These are phyloP conservation scores for Microctenopoma steveboyesi DNA, from an alignment of 2,797 vertebrate species.

Conservation along the genomic window DNA sequence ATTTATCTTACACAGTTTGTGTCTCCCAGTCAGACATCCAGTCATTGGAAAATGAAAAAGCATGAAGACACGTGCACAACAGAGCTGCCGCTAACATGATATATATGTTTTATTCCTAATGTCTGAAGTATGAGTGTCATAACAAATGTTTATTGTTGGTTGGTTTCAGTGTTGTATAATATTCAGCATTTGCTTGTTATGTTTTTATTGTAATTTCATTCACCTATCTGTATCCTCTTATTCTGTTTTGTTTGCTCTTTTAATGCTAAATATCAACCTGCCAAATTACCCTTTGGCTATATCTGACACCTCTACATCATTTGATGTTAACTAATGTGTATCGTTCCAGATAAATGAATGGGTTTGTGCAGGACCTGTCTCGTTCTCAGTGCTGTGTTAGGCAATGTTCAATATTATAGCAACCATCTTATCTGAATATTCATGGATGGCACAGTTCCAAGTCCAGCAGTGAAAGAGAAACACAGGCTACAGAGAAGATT, in stretches of 20 bases:
- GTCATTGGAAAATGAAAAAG: too few relatives aligned
- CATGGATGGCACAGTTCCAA: conserved; percentile 60
- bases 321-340: conserved; percentile 2
- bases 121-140: too few relatives aligned
- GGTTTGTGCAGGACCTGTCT: conserved; percentile 14
- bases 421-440: conserved; percentile 55
- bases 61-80: too few relatives aligned
- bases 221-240: background rate
- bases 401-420: conserved; percentile 47
- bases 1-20: background rate
- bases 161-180: background rate
- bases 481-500: conserved; percentile 51
- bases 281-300: background rate
- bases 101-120: too few relatives aligned
- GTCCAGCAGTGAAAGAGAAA: conserved; percentile 61
- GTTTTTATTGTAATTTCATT: background rate
- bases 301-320: background rate
- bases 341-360: background rate
- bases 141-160: background rate
- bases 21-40: too few relatives aligned
- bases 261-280: background rate
- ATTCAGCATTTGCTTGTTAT: background rate
- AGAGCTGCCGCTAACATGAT: too few relatives aligned
- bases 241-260: background rate
- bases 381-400: background rate